Evolutionary conservation across 1,140 invertebrate genomes (phyloP), one percentile per base, ranked within the genome.

Genomic region (Streblospio benedicti): DNA sequence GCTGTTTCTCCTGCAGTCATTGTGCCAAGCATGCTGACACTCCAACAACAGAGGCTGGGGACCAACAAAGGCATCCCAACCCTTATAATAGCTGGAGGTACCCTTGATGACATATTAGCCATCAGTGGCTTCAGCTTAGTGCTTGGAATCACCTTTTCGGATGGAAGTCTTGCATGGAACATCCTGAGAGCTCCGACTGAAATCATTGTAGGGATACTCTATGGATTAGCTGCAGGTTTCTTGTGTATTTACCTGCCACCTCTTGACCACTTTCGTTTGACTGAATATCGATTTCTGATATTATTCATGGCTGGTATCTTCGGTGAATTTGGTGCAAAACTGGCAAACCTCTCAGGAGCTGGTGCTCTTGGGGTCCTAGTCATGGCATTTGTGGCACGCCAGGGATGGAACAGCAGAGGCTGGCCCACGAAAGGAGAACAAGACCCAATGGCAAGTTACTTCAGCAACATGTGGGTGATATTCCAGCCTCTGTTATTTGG

Each of bases 1-100:
- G 91, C 93, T 0, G 92, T 97, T 4, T 94, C 93, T 0, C 93
- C 93, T 0, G 93, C 93, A 12, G 92, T 97, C 4, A 87, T 96
- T 2, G 93, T 97, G 16, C 92, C 94, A 0, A 88, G 87, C 64
- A 81, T 97, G 38, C 85, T 97, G 67, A 81, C 86, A 35, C 79
- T 97, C 4, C 82, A 90, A 14, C 83, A 84, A 56, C 86, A 88
- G 70, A 89, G 90, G 4, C 91, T 91, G 68, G 93, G 93, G 0
- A 85, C 91, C 4, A 86, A 88, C 30, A 94, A 95, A 81, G 93
- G 93, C 1, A 92, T 98, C 54, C 92, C 93, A 0, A 96, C 93
- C 0, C 78, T 97, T 16, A 88, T 95, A 43, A 90, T 97, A 41
- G 93, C 93, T 0, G 91, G 92, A 1, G 84, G 88, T 14, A 93